These are phyloP conservation scores for Xiphophorus hellerii DNA, from an alignment of 2,113 vertebrate genomes.

Conservation along the genomic window DNA sequence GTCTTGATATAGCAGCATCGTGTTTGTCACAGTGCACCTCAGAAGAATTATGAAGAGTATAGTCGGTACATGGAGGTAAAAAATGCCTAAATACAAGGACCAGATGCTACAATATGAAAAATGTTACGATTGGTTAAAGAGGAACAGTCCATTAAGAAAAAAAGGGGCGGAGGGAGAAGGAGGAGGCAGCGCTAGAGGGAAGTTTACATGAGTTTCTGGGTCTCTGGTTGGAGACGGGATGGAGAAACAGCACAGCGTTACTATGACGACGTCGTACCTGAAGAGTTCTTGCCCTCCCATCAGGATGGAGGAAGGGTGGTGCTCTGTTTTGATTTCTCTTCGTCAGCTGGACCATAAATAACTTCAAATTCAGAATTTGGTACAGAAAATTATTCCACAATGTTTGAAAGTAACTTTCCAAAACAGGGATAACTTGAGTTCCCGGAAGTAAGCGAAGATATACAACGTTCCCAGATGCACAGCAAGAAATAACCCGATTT, in stretches of 20 bases:
- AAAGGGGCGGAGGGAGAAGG: not conserved
- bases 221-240: constrained; percentile 47
- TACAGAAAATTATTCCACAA: constrained; percentile 62
- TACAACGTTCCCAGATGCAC: constrained; percentile 57
- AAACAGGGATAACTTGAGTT: constrained; percentile 52
- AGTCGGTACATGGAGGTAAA: constrained; percentile 63
- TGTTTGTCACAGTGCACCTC: constrained; percentile 76
- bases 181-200: constrained; percentile 38
- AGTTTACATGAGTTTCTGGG: constrained; percentile 42
- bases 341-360: constrained; percentile 25
- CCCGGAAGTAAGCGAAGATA: constrained; percentile 61
- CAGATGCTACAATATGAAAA: constrained; percentile 70
- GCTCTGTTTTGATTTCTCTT: constrained; percentile 44
- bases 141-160: constrained; percentile 64
- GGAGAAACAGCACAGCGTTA: constrained; percentile 47
- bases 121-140: constrained; percentile 66
- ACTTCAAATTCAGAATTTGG: constrained; percentile 63
- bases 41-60: constrained; percentile 55
- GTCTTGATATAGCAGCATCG: constrained; percentile 77
- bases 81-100: constrained; percentile 63
- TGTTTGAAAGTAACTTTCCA: constrained; percentile 56
- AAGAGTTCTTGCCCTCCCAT: constrained; percentile 56
- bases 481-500: not conserved
- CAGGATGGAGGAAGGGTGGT: constrained; percentile 38
- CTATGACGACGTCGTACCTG: constrained; percentile 57